Base-by-base conservation (phyloP, 2,797 vertebrate genomes). In the Channallabes apus region DNA sequence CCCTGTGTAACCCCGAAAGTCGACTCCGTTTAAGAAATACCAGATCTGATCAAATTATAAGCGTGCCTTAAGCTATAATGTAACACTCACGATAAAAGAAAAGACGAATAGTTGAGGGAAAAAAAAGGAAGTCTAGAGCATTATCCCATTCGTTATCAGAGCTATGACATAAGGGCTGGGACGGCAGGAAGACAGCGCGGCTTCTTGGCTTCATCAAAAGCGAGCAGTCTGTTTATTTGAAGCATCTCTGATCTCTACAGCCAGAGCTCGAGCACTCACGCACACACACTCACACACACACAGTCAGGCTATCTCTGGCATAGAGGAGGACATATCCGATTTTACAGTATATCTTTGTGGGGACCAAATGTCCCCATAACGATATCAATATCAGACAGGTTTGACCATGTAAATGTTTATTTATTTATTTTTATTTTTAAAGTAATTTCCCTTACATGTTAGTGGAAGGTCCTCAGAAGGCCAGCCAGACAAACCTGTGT, bases 161-260 rank as follows among this genome's bases (percentile, higher is more conserved):
- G 69, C 75, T 81, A 86, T 86, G 86, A 87, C 84, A 88, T 86
- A 83, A 88, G 84, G 64, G 69, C 41, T 61, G 59, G 76, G 68
- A 82, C 27, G 35, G 51, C 85, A 88, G 84, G 86, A 89, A 78
- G 62, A 77, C 68, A 78, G 46, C 58, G 29, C 41, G 17, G 78
- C 59, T 82, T 67, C 67, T 84, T 20, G 80, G 83, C 86, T 76
- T 80, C 77, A 58, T 82, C 81, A 86, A 84, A 87, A 84, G 54
- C 69, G 54, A 27, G 27, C n/a, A 15, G 72, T 27, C 80, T 62
- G 72, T 82, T 72, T 61, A 56, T 59, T 41, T 68, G 72, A 84
- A 56, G 67, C 27, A 51, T n/a, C 17, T 88, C 58, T 85, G 72
- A 88, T 85, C 65, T 85, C 71, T 88, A 67, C 18, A 68, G 75